These are phyloP conservation scores for Garra rufa DNA, from an alignment of 2,113 vertebrate species.

Conservation along the genomic window DNA sequence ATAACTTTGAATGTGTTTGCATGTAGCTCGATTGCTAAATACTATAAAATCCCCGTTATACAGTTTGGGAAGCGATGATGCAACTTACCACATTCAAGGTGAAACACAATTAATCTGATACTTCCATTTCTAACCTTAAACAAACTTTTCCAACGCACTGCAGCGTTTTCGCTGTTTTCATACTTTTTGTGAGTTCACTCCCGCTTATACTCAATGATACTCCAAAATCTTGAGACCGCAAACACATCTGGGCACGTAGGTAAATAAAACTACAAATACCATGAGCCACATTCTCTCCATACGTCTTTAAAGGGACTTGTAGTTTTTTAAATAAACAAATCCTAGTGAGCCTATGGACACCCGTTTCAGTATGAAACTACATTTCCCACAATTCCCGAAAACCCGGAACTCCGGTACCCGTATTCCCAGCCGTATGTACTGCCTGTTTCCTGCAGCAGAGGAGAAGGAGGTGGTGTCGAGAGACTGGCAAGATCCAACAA, in stretches of 20 bases:
- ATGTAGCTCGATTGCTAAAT: conserved; percentile 32
- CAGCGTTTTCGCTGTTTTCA: not conserved
- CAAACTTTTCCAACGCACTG: not conserved
- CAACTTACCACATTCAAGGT: conserved; percentile 69
- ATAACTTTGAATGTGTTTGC: not conserved
- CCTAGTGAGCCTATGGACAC: not conserved
- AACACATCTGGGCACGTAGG: conserved; percentile 59
- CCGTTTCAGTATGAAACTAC: conserved; percentile 50
- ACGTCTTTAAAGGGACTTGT: conserved; percentile 24
- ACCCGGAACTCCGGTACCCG: conserved; percentile 71
- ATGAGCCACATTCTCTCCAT: not conserved
- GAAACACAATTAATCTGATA: conserved; percentile 63
- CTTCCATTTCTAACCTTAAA: conserved; percentile 7
- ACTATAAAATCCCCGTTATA: conserved; percentile 25
- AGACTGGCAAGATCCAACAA: conserved; percentile 68
- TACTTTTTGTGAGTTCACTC: not conserved
- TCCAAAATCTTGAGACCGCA: conserved; percentile 58
- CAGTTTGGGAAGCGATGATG: conserved; percentile 65
- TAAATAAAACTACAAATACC: conserved; percentile 46
- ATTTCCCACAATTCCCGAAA: conserved; percentile 58
- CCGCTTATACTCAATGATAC: conserved; percentile 1
- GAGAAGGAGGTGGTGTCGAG: conserved; percentile 74
- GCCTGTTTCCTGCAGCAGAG: conserved; percentile 74
- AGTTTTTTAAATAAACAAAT: conserved; percentile 50
- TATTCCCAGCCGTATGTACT: conserved; percentile 70